Conservation (phyloP, 2,113 vertebrate genomes). For the Gobiocypris rarus region DNA sequence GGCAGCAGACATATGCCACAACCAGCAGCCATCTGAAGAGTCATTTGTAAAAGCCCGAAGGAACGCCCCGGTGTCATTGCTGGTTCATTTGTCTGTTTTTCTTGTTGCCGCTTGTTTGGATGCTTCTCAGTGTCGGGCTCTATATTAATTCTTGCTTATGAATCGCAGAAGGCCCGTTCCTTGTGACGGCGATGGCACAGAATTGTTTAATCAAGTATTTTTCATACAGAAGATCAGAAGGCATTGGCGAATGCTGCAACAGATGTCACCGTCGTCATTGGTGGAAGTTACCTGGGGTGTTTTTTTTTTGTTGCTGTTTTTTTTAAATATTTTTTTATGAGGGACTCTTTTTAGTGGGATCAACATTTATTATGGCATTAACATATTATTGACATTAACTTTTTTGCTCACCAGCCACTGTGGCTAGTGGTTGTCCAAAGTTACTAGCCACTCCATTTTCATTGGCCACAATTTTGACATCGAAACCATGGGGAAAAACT, state of each 20-base stretch:
- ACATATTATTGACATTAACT: too few relatives aligned
- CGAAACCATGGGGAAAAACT: too few relatives aligned
- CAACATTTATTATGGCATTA: not conserved
- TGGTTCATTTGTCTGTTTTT: slow-evolving; percentile 70
- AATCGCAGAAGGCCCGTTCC: slow-evolving; percentile 58
- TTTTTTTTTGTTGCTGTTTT: not conserved
- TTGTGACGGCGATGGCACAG: slow-evolving; percentile 45
- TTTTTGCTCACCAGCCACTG: too few relatives aligned
- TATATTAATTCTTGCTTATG: slow-evolving; percentile 58
- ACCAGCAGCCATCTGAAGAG: slow-evolving; percentile 68
- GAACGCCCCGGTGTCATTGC: slow-evolving; percentile 61
- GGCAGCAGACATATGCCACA: slow-evolving; percentile 69
- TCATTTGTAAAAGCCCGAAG: slow-evolving; percentile 73
- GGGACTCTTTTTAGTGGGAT: not conserved
- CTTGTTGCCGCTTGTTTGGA: slow-evolving; percentile 67
- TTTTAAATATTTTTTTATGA: too few relatives aligned
- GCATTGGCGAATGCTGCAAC: slow-evolving; percentile 25
- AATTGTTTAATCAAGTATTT: slow-evolving; percentile 66
- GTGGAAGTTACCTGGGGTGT: not conserved
- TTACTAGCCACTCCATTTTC: too few relatives aligned
- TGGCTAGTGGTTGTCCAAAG: too few relatives aligned
- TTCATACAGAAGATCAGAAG: slow-evolving; percentile 63
- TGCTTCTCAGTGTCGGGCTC: slow-evolving; percentile 61
- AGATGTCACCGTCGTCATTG: not conserved
- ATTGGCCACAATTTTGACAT: too few relatives aligned